Conservation (phyloP, 2,113 vertebrate genomes). For the Paraplagusia blochii region DNA sequence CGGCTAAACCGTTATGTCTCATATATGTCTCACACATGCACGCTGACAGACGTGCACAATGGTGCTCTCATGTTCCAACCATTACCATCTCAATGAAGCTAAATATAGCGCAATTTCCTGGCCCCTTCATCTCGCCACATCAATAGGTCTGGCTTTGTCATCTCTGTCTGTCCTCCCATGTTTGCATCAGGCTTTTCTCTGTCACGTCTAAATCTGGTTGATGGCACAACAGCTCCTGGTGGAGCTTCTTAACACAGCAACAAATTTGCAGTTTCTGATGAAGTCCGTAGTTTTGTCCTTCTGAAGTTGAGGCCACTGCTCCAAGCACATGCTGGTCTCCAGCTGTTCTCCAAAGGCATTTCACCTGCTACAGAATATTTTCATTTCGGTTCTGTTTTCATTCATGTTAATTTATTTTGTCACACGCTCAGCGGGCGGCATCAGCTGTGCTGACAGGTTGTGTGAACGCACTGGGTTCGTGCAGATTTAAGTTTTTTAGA, state of each 20-base stretch:
- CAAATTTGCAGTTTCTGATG: neutral
- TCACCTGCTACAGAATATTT: neutral
- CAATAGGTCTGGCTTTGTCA: slow-evolving; percentile 59
- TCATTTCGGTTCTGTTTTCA: neutral
- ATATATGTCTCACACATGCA: neutral
- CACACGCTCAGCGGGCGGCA: neutral
- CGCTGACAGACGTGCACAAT: neutral
- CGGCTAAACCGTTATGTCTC: too few species aligned
- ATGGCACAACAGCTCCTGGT: slow-evolving; percentile 30
- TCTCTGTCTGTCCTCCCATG: slow-evolving; percentile 33
- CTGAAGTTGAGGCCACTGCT: neutral
- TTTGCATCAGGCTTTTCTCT: slow-evolving; percentile 40
- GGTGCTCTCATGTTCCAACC: slow-evolving; percentile 57
- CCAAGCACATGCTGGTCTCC: neutral
- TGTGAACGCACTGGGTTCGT: slow-evolving; percentile 14
- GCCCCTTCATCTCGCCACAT: slow-evolving; percentile 67
- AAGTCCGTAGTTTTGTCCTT: neutral
- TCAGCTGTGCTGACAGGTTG: slow-evolving; percentile 3
- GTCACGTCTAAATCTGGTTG: slow-evolving; percentile 26
- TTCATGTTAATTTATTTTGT: slow-evolving; percentile 1
- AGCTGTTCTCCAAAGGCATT: neutral
- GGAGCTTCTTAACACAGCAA: neutral
- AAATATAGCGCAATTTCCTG: slow-evolving; percentile 63
- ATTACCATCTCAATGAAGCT: slow-evolving; percentile 74
- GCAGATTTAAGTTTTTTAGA: neutral